Base-by-base conservation (phyloP, 2,797 vertebrate species). In the Sebastes reedi region DNA sequence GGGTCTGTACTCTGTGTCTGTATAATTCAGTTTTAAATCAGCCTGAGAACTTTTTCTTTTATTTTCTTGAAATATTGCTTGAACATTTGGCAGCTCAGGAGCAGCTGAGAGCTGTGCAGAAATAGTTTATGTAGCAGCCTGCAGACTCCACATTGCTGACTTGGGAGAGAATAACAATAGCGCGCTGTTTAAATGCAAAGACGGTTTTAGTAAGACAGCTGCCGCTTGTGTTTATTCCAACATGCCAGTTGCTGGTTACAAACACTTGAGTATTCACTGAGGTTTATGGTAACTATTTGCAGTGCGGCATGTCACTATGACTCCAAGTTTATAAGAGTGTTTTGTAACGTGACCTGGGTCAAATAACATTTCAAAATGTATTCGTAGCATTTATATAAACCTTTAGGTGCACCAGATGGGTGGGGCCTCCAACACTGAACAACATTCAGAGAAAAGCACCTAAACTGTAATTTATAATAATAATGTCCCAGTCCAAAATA, bases 211-310 rank as follows among this genome's bases (percentile, higher is more conserved):
- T 81, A 11, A 84, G 90, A 92, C 92, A 94, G 93, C 91, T 92
- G 91, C 87, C 65, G 30, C 87, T 78, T 82, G 89, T 93, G 92
- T 92, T 91, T 92, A 91, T 87, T 83, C 86, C 90, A 74, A 60
- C 89, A 85, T 88, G 88, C 83, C 91, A 88, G 82, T 75, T 56
- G 85, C 81, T 80, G 80, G 42, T 86, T 77, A 77, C 85, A 90
- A 87, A 92, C 91, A 92, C 87, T 72, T 0, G 11, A 79, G 87
- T 30, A 71, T 92, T 90, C 84, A 79, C 74, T 50, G 74, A 75
- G 88, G 60, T 85, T 86, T 42, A 74, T 24, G 67, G 84, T 32
- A 77, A 80, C 83, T 88, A 82, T 86, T 81, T 89, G 85, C 87
- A 88, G 84, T 27, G 54, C 67, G 89, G 85, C 60, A 80, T 75